A percentile compares a stretch with the other conserved stretches of the same genome.
Conservation (phyloP, 2,113 vertebrate genomes). For the Saguinus imperator region DNA sequence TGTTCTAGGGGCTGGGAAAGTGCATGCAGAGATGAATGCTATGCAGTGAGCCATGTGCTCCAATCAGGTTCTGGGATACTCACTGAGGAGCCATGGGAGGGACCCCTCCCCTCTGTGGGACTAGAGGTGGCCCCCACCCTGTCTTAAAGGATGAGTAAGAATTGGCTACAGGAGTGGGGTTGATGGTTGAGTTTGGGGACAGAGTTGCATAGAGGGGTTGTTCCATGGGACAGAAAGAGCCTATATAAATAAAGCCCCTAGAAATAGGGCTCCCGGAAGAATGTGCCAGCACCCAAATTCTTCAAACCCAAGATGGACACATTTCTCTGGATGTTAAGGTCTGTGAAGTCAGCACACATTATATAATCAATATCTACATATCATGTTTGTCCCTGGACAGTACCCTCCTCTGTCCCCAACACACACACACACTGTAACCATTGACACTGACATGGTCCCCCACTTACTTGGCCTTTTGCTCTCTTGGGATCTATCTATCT, state of each 20-base stretch:
- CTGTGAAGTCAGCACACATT: neutral
- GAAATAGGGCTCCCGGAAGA: neutral
- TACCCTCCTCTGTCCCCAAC: neutral
- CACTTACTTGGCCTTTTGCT: neutral
- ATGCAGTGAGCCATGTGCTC: rapidly evolving
- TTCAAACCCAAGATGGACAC: neutral
- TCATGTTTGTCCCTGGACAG: neutral
- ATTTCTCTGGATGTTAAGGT: neutral
- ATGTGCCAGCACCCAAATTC: neutral
- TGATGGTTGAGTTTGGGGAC: neutral
- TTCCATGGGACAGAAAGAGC: neutral
- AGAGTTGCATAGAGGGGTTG: neutral
- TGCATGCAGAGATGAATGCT: neutral
- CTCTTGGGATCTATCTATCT: neutral
- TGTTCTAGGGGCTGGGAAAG: neutral
- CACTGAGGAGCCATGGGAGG: neutral
- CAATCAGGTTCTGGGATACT: rapidly evolving
- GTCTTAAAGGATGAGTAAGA: neutral
- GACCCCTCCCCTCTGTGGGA: too few relatives aligned
- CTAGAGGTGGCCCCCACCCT: neutral
- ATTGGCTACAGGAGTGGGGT: neutral
- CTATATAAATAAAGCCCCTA: neutral
- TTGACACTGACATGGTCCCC: neutral
- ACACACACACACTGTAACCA: neutral
- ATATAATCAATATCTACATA: neutral